Percentiles rank a stretch among this genome's conserved stretches.
phyloP scores from a whole-genome alignment of 2,888 invertebrate species.

The Caenorhabditis doughertyi region DNA sequence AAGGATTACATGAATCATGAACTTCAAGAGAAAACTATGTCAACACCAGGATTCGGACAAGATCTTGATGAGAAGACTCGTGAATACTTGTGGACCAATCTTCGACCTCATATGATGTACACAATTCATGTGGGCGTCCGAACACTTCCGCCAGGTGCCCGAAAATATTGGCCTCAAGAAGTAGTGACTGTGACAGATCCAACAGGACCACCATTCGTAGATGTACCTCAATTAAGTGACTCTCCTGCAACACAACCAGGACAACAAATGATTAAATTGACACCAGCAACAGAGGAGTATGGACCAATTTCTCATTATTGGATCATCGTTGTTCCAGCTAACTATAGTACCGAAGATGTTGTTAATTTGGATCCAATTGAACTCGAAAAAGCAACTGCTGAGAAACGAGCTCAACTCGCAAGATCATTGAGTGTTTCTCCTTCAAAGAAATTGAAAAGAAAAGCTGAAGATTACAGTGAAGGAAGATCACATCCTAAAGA shows the following conservation, averaged over 20 bases:
- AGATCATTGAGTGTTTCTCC: conserved; percentile 66
- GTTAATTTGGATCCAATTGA: conserved; percentile 71
- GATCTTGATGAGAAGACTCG: conserved; percentile 68
- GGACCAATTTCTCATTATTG: conserved; percentile 98
- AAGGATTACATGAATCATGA: conserved; percentile 80
- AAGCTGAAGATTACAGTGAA: conserved; percentile 12
- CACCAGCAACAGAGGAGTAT: conserved; percentile 97
- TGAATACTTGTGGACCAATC: conserved; percentile 75
- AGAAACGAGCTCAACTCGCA: conserved; percentile 61
- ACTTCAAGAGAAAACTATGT: conserved; percentile 76
- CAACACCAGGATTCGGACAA: conserved; percentile 77
- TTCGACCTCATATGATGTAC: conserved; percentile 80
- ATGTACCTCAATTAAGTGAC: conserved; percentile 74
- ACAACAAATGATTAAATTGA: conserved; percentile 65
- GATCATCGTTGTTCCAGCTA: conserved; percentile 93
- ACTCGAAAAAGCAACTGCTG: conserved; percentile 68
- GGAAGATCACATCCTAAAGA: conserved; percentile 34
- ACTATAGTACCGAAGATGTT: conserved; percentile 83
- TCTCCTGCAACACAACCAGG: conserved; percentile 66
- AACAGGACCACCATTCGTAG: conserved; percentile 80
- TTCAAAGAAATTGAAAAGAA: conserved; percentile 64
- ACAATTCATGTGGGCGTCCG: conserved; percentile 80
- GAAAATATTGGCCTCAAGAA: conserved; percentile 80
- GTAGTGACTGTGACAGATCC: conserved; percentile 75
- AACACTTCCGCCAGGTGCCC: conserved; percentile 69